phyloP scores from a whole-genome alignment of 2,113 vertebrate species.

The Brienomyrus brachyistius region DNA sequence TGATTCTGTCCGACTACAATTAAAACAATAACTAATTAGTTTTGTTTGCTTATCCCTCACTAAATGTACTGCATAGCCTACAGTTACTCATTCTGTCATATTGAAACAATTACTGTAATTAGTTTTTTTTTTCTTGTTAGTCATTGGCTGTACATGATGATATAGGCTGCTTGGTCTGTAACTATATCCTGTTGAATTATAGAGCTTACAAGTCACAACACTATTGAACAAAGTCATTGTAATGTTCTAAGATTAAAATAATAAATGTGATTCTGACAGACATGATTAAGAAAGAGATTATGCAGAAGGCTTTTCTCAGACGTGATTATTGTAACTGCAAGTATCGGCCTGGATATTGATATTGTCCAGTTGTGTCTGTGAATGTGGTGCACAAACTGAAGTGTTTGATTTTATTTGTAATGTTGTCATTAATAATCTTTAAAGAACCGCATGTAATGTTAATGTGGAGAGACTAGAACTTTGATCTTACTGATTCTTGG shows the following conservation, averaged over 20 bases:
- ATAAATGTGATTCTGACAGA: not conserved
- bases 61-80: not conserved
- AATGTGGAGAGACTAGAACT: not conserved
- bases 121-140: not conserved
- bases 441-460: not conserved
- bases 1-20: not conserved
- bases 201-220: not conserved
- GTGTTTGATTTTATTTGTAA: not conserved
- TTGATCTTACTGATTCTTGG: not conserved
- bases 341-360: not conserved
- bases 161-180: not conserved
- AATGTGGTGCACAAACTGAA: not conserved
- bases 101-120: not conserved
- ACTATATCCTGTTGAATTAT: not conserved
- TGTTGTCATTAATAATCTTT: not conserved
- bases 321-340: not conserved
- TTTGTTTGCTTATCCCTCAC: not conserved
- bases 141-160: not conserved
- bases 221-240: not conserved
- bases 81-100: not conserved
- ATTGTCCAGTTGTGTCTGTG: not conserved
- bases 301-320: not conserved
- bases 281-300: not conserved
- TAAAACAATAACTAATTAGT: not conserved
- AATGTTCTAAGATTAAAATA: not conserved